phyloP scores from a whole-genome alignment of 1,140 invertebrate genomes.

The Zelostemma sp. region DNA sequence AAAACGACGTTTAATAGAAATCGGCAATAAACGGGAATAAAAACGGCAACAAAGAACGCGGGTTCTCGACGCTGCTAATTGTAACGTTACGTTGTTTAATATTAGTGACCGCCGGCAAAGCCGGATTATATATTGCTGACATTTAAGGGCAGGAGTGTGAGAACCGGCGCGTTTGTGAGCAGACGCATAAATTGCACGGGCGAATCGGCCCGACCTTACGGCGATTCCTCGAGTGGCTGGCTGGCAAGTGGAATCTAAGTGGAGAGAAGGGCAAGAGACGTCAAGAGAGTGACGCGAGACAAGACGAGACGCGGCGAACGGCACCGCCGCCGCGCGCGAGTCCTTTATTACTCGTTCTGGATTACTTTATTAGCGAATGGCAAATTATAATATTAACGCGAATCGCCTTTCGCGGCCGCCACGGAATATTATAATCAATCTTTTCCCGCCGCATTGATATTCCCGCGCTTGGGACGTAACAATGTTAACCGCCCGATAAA shows the following conservation, averaged over 20 bases:
- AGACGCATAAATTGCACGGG: constrained; percentile 45
- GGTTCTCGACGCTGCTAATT: constrained; percentile 28
- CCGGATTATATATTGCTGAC: constrained; percentile 42
- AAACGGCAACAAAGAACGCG: constrained; percentile 20
- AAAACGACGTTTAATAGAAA: constrained; percentile 7
- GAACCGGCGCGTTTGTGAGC: constrained; percentile 43
- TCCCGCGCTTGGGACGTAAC: not conserved
- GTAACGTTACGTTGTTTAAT: constrained; percentile 44
- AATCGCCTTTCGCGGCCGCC: not conserved
- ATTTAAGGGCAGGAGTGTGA: constrained; percentile 48
- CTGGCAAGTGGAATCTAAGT: constrained; percentile 38
- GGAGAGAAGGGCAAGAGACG: constrained; percentile 35
- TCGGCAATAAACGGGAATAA: constrained; percentile 17
- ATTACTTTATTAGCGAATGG: constrained; percentile 13
- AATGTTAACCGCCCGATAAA: constrained; percentile 2
- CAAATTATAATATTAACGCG: constrained; percentile 5
- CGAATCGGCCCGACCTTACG: constrained; percentile 32
- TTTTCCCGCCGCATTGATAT: not conserved
- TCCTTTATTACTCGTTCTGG: constrained; percentile 16
- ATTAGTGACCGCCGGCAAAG: constrained; percentile 34
- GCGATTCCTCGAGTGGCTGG: constrained; percentile 38
- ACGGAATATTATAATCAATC: not conserved
- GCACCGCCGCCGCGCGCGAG: constrained; percentile 1
- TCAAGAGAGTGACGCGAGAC: constrained; percentile 43
- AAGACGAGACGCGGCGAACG: constrained; percentile 40